Evolutionary conservation across 2,797 vertebrate species (phyloP).

Genomic region (Spea hammondii): DNA sequence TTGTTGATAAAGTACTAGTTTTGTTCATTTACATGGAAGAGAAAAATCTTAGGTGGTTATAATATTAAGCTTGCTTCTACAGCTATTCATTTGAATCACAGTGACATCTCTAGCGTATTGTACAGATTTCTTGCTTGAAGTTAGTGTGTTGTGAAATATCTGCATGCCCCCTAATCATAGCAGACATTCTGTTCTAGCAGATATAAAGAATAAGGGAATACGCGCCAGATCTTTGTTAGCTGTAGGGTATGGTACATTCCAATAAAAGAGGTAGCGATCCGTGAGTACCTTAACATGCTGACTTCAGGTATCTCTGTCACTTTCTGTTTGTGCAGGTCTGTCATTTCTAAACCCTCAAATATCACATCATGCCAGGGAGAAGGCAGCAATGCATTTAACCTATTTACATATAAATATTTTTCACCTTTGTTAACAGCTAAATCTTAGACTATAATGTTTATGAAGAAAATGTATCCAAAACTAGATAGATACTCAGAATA

Average conservation of each 20-base stretch:
- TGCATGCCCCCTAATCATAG: slow-evolving; percentile 4
- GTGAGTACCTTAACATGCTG: slow-evolving; percentile 27
- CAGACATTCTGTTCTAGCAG: slow-evolving; percentile 6
- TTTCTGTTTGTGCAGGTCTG: slow-evolving; percentile 14
- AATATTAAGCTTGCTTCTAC: not conserved
- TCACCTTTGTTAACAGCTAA: too few relatives aligned
- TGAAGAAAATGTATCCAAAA: too few relatives aligned
- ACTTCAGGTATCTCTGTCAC: slow-evolving; percentile 35
- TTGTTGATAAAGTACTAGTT: too few relatives aligned
- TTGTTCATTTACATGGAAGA: too few relatives aligned
- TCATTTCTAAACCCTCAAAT: slow-evolving; percentile 29
- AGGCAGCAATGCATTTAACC: slow-evolving; percentile 10
- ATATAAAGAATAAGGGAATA: slow-evolving; percentile 9
- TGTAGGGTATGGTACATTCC: slow-evolving; percentile 39
- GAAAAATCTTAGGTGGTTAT: not conserved
- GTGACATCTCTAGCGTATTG: not conserved
- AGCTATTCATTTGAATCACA: not conserved
- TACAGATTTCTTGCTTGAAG: not conserved
- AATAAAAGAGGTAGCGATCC: slow-evolving; percentile 38
- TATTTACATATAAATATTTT: not conserved
- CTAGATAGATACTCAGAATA: too few relatives aligned
- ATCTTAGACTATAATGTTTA: too few relatives aligned
- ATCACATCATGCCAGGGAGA: slow-evolving; percentile 1
- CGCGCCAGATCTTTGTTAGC: slow-evolving; percentile 26
- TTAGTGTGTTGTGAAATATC: slow-evolving; percentile 1